Percentiles rank a stretch among this genome's conserved stretches.
Evolutionary conservation across 2,113 vertebrate species (phyloP).

Genomic region (Probosciger aterrimus): DNA sequence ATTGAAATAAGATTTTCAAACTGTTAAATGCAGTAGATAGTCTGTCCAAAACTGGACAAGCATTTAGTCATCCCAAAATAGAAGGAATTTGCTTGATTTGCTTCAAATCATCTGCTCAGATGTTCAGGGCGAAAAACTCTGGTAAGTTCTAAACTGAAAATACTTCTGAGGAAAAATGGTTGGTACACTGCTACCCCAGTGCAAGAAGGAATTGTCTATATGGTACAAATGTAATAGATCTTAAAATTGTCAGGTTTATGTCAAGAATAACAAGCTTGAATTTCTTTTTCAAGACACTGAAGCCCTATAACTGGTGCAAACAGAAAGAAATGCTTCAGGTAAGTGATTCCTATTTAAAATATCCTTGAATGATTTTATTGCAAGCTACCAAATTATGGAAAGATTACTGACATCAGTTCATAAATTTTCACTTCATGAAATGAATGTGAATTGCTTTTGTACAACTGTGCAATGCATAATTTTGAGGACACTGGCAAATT

Average conservation of each 20-base stretch:
- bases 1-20: background rate
- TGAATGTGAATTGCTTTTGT: background rate
- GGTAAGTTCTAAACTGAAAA: background rate
- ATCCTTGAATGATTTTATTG: background rate
- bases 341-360: background rate
- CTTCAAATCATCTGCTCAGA: background rate
- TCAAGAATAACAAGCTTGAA: background rate
- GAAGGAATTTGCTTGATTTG: background rate
- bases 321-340: background rate
- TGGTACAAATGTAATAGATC: background rate
- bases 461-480: background rate
- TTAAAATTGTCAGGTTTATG: background rate
- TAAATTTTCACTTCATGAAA: background rate
- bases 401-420: background rate
- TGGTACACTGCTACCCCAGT: background rate
- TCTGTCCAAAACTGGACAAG: background rate
- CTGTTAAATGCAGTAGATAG: background rate
- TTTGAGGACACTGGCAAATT: background rate
- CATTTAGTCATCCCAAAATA: background rate
- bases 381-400: background rate
- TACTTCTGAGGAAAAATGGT: background rate
- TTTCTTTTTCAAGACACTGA: background rate
- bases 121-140: background rate
- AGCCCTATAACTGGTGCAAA: background rate
- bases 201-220: background rate